Evolutionary conservation across 2,888 invertebrate genomes (phyloP).

Genomic region (Hemicrepidius hirtus): DNA sequence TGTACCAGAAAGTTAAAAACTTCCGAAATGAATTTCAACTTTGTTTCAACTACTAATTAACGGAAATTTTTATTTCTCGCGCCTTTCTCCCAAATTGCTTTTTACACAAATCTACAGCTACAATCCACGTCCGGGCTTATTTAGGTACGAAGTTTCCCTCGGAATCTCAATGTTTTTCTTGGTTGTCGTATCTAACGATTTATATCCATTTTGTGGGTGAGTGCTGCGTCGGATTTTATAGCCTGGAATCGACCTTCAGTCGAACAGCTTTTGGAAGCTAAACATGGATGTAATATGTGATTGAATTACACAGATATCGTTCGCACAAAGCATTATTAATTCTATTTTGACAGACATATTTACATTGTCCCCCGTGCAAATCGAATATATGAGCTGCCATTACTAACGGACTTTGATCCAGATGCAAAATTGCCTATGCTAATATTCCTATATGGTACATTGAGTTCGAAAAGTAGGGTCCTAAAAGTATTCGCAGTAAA

Average conservation of each 20-base stretch:
- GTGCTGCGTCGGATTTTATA: slow-evolving; percentile 29
- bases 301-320: slow-evolving; percentile 14
- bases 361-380: too few relatives aligned
- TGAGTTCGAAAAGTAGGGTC: slow-evolving; percentile 22
- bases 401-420: not conserved
- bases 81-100: slow-evolving; percentile 9
- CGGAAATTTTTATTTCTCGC: slow-evolving; percentile 8
- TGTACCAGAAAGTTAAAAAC: slow-evolving; percentile 7
- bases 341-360: not conserved
- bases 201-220: slow-evolving; percentile 33
- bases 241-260: slow-evolving; percentile 17
- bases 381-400: not conserved
- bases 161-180: slow-evolving; percentile 30
- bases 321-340: slow-evolving; percentile 2
- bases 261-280: slow-evolving; percentile 25
- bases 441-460: slow-evolving; percentile 21
- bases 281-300: slow-evolving; percentile 19
- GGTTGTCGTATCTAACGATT: slow-evolving; percentile 29
- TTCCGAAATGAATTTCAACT: slow-evolving; percentile 7
- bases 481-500: slow-evolving; percentile 40
- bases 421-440: slow-evolving; percentile 6
- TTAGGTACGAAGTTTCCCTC: slow-evolving; percentile 25
- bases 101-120: slow-evolving; percentile 13
- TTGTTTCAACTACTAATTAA: slow-evolving; percentile 16
- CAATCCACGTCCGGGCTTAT: slow-evolving; percentile 21